Evolutionary conservation across 2,888 invertebrate genomes (phyloP), one percentile per base, ranked within the genome.

Genomic region (Lasioglossum vierecki): DNA sequence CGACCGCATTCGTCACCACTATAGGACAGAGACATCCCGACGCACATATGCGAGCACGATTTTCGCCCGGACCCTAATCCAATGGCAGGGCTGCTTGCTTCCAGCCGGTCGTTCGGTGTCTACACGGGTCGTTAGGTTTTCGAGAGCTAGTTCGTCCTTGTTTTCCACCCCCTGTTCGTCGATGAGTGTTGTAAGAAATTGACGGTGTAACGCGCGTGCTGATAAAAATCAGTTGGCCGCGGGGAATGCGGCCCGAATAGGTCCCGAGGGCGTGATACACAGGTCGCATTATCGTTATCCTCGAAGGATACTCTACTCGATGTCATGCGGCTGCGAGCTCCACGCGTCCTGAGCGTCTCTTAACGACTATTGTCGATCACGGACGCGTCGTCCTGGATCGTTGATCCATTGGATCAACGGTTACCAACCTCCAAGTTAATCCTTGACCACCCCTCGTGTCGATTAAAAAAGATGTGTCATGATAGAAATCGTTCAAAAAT

Each of bases 141-240:
- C 82, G 82, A 85, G 85, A 82, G 76, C 78, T 72, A 15, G 57
- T 49, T 71, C 13, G 60, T 35, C 71, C 80, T 76, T 30, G 68
- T 77, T 30, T 63, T 75, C 53, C 75, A 71, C 41, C 75, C 77
- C 57, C 70, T 57, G 63, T 44, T 68, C 79, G 78, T 66, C 86
- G 82, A 87, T 81, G 79, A 89, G 83, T 85, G 84, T 83, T 85
- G 76, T 68, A 85, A 90, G 86, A 88, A 90, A 90, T 91, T 79
- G 88, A 68, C 82, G 85, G 84, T 81, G 87, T 83, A 85, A 86
- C 85, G 78, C 80, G 83, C 53, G 78, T 83, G 82, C 74, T 80
- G 89, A 91, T 91, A 91, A 92, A 91, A 92, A 92, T 92, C 92
- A 91, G 91, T 90, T 88, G 88, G 88, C 90, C 87, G 89, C 84